Conservation (phyloP, 2,888 invertebrate species). For the Tridacna gigas region DNA sequence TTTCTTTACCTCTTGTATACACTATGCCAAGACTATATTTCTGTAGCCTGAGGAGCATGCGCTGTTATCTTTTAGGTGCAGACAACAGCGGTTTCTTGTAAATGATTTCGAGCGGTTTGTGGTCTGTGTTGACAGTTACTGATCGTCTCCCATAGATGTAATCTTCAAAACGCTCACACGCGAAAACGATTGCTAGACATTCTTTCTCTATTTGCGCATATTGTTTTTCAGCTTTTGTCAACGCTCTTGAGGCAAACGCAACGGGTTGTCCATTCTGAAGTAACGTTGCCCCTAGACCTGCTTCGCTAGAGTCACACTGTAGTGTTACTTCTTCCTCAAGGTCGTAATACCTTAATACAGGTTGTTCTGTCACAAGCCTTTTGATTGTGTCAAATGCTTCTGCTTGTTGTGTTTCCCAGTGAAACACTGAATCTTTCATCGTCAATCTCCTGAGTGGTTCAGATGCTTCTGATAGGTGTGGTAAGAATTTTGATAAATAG, state of each 20-base stretch:
- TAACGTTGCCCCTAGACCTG: slow-evolving; percentile 47
- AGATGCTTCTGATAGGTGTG: slow-evolving; percentile 52
- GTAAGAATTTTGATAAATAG: slow-evolving; percentile 62
- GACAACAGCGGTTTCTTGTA: slow-evolving; percentile 41
- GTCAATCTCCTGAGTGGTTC: too few relatives aligned
- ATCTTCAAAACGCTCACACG: slow-evolving; percentile 52
- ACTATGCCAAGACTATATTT: slow-evolving; percentile 44
- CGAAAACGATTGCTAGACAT: slow-evolving; percentile 56
- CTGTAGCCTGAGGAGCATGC: slow-evolving; percentile 55
- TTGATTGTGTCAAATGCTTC: slow-evolving; percentile 38
- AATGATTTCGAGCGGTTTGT: slow-evolving; percentile 61
- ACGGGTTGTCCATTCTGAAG: slow-evolving; percentile 64
- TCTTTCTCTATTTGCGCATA: slow-evolving; percentile 70
- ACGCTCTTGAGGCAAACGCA: slow-evolving; percentile 54
- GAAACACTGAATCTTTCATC: slow-evolving; percentile 44
- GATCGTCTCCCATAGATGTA: slow-evolving; percentile 50
- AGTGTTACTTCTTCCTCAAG: slow-evolving; percentile 43
- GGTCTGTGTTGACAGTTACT: slow-evolving; percentile 51
- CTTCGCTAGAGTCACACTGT: slow-evolving; percentile 51
- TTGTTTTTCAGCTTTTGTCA: slow-evolving; percentile 45
- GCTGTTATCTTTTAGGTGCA: slow-evolving; percentile 56
- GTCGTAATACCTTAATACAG: slow-evolving; percentile 50
- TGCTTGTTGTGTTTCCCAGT: slow-evolving; percentile 51
- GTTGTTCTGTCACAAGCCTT: too few relatives aligned
- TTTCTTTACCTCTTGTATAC: slow-evolving; percentile 46